Conservation (phyloP, 2,888 invertebrate genomes). For the Caenorhabditis macrosperma region DNA sequence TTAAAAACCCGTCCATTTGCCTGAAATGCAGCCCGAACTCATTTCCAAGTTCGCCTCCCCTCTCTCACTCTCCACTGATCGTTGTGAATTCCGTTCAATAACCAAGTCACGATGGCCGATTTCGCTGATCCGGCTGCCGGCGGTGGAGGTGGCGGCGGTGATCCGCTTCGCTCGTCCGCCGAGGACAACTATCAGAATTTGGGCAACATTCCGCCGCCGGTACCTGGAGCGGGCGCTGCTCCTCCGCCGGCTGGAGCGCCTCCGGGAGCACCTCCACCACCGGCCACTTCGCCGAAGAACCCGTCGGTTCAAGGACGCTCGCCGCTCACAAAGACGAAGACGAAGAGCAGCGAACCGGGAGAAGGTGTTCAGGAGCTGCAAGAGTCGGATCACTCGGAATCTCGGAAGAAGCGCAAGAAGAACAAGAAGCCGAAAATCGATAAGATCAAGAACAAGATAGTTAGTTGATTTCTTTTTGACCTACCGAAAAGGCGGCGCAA, state of each 20-base stretch:
- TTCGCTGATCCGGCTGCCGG: slow-evolving; percentile 17
- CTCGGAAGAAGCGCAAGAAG: slow-evolving; percentile 2
- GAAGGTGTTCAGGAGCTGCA: slow-evolving; percentile 14
- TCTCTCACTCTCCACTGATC: too few species aligned
- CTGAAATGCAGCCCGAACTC: not conserved
- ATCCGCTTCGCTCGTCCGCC: slow-evolving; percentile 23
- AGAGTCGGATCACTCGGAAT: slow-evolving; percentile 27
- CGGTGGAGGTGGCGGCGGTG: too few species aligned
- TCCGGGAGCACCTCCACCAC: not conserved
- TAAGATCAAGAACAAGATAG: slow-evolving; percentile 34
- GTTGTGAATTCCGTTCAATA: not conserved
- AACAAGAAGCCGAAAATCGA: slow-evolving; percentile 29
- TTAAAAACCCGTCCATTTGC: not conserved
- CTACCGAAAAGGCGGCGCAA: too few species aligned
- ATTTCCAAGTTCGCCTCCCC: too few species aligned
- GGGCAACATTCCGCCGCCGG: not conserved
- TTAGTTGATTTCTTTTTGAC: not conserved
- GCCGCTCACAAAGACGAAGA: too few species aligned
- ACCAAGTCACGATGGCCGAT: slow-evolving; percentile 26
- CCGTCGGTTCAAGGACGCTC: too few species aligned
- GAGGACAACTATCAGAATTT: slow-evolving; percentile 47
- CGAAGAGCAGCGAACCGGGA: not conserved
- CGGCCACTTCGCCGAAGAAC: too few species aligned
- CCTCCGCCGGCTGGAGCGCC: slow-evolving; percentile 1
- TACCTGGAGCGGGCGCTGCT: not conserved